Base-by-base conservation (phyloP, 2,113 vertebrate genomes). In the Chaenocephalus aceratus region DNA sequence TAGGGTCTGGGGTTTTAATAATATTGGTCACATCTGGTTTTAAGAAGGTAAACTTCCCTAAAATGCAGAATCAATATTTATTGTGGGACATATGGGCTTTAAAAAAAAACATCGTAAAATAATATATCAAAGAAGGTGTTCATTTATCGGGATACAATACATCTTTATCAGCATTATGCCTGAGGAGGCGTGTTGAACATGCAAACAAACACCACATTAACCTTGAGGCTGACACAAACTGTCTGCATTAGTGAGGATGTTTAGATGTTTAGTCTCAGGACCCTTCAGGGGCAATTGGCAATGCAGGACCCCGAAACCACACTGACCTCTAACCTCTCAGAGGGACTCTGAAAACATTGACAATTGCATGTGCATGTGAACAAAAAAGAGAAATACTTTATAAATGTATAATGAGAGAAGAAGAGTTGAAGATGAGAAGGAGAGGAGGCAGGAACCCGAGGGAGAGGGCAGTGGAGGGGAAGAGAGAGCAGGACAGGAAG, bases 161-260 rank as follows among this genome's bases (percentile, higher is more conserved):
- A 80, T 36, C 45, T 51, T 12, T 56, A 66, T 30, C 46, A 73
- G 49, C 12, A 56, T 69, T 45, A 26, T 59, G 58, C 72, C 79
- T 2, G 12, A 66, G 13, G 61, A 52, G 59, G 9, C 53, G 67
- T 70, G 62, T 69, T 66, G 76, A 63, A 79, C 76, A 79, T 48
- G 12, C 23, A 83, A 34, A 75, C 78, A 86, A 82, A 78, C 74
- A 70, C 41, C 30, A 49, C 45, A 70, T 62, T 30, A 68, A 80
- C 77, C 75, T 85, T 53, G 23, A 79, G 72, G 80, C 79, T 73
- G 56, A 77, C 49, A 59, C 53, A 74, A 79, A 52, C 70, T 61
- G 68, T 70, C 34, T 54, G 23, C 63, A 88, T 88, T 86, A 81
- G 59, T 70, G 79, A 89, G 90, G 89, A 93, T 91, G 91, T 93